These are phyloP conservation scores for Tringa solitaria DNA, from an alignment of 2,113 vertebrate species.

Conservation along the genomic window DNA sequence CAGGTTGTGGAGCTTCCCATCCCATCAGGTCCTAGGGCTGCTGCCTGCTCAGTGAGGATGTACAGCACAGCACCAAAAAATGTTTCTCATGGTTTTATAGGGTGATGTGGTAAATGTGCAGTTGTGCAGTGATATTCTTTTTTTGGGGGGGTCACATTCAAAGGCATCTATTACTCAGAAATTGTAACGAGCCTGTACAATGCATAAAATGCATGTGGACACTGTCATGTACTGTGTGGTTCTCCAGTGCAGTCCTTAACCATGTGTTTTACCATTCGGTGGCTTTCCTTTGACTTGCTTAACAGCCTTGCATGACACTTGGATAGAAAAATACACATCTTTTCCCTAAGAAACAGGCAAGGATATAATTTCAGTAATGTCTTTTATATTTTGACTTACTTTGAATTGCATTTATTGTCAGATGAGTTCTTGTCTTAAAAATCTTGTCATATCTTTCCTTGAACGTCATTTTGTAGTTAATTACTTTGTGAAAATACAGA, in stretches of 20 bases:
- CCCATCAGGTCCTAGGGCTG: neutral
- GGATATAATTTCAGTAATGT: neutral
- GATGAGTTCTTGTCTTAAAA: neutral
- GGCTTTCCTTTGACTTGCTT: neutral
- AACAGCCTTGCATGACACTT: constrained; percentile 18
- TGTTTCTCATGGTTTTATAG: neutral
- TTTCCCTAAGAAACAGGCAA: neutral
- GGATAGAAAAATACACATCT: neutral
- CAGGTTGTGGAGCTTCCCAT: neutral
- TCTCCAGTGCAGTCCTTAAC: neutral
- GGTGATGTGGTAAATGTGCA: neutral
- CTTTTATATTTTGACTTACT: neutral
- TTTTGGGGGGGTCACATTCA: neutral
- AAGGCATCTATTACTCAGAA: neutral
- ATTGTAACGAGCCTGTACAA: neutral
- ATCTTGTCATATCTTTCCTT: neutral
- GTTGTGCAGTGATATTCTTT: neutral
- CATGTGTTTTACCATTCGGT: neutral
- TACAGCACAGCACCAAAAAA: accelerated
- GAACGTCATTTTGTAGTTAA: neutral
- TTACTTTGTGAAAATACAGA: neutral
- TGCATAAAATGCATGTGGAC: neutral
- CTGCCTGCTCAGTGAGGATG: neutral
- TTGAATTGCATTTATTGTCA: constrained; percentile 1
- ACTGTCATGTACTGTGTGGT: neutral